Percentiles rank a stretch among this genome's conserved stretches.
Conservation (phyloP, 2,797 vertebrate genomes). For the Lateolabrax maculatus region DNA sequence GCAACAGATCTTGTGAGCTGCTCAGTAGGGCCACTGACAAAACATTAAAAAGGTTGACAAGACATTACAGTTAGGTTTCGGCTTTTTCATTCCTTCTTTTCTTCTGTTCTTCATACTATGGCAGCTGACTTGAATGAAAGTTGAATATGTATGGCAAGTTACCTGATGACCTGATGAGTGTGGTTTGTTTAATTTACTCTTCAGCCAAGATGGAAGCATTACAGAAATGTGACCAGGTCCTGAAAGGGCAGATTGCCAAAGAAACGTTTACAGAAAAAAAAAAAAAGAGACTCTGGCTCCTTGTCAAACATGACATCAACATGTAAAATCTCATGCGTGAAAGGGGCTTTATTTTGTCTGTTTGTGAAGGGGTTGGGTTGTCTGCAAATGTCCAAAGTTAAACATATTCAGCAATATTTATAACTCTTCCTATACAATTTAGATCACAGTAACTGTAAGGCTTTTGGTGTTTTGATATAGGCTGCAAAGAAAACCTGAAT, state of each 20-base stretch:
- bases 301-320: constrained; percentile 44
- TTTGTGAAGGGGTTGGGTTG: constrained; percentile 4
- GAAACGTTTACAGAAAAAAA: not conserved
- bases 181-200: constrained; percentile 28
- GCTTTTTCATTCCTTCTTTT: constrained; percentile 6
- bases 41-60: not conserved
- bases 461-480: not conserved
- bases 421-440: not conserved
- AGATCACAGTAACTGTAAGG: too few species aligned
- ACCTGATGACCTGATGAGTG: not conserved
- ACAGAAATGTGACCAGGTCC: not conserved
- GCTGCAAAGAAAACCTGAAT: not conserved
- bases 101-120: not conserved
- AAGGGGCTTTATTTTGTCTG: constrained; percentile 28
- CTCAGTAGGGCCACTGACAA: not conserved
- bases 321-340: constrained; percentile 26
- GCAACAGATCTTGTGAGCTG: not conserved
- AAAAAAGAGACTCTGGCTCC: not conserved
- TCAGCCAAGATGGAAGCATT: not conserved
- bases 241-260: not conserved
- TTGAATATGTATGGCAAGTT: not conserved
- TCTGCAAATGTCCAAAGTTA: not conserved
- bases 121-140: not conserved
- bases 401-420: not conserved
- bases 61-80: not conserved